Evolutionary conservation across 2,113 vertebrate species (phyloP).

Genomic region (Rhinolophus ferrumequinum): DNA sequence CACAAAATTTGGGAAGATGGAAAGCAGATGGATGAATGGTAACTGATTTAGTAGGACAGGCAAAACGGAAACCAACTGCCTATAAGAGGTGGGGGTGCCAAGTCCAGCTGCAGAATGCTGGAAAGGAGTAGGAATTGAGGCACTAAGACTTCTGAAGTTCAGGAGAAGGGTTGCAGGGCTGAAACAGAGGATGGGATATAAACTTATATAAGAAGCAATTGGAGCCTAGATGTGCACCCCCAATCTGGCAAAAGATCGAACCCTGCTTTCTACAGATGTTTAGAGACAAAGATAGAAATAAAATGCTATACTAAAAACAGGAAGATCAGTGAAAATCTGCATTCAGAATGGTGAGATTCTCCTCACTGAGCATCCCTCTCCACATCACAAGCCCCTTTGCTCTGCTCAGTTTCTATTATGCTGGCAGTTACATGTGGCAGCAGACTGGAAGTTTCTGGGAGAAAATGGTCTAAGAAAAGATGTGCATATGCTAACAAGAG

Average conservation of each 20-base stretch:
- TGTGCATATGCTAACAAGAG: background rate
- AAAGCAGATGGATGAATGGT: constrained; percentile 45
- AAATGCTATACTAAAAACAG: background rate
- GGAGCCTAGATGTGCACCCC: background rate
- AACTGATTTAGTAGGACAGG: background rate
- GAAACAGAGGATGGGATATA: background rate
- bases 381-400: background rate
- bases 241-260: background rate
- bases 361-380: background rate
- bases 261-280: background rate
- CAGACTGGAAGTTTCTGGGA: background rate
- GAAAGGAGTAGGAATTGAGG: background rate
- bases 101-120: background rate
- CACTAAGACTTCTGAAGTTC: background rate
- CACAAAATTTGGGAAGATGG: background rate
- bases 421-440: background rate
- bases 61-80: background rate
- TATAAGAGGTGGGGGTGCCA: background rate
- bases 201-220: background rate
- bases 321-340: background rate
- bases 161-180: background rate
- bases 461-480: background rate
- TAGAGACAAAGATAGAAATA: background rate
- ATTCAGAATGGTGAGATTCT: background rate
- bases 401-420: background rate